Base-by-base conservation (phyloP, 2,113 vertebrate genomes). In the Dolichotis patagonum region DNA sequence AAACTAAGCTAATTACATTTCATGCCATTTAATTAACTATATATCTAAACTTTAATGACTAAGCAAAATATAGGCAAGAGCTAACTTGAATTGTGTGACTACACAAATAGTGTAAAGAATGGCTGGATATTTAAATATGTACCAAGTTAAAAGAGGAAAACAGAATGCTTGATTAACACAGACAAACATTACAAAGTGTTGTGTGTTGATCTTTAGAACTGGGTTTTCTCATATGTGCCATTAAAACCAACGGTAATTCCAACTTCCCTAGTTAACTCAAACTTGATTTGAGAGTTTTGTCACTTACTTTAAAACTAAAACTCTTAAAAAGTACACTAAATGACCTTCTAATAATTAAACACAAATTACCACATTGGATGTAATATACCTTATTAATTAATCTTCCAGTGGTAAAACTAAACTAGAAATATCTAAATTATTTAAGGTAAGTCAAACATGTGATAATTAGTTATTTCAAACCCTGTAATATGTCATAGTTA, bases 1-100 rank as follows among this genome's bases (percentile, higher is more conserved):
- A 96, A 97, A 94, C 81, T 92, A 94, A 92, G 75, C 56, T 91
- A 92, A 90, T 84, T 97, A 88, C 90, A 94, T 90, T 97, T 91
- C 78, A 60, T 82, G 75, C 89, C 95, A 85, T 90, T 94, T 73
- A 98, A 96, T 96, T 94, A 95, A 83, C 82, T 88, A 62, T 56
- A 83, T n/a, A 81, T 38, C 80, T 87, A 96, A 93, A 5, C 90
- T 60, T 88, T 86, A 87, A 91, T 69, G 56, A 91, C 62, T 84
- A 92, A 96, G 88, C 71, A 94, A 96, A 95, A 93, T 62, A 93
- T 0, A 84, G 28, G 22, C 58, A 95, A 84, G 54, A 26, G n/a
- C 73, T 78, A 89, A 88, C 35, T 5, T 90, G 62, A 96, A 80
- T 43, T 91, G 43, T 67, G 28, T 81, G 38, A 71, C 83, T 52